A percentile compares a stretch with the other conserved stretches of the same genome.
These are phyloP conservation scores for Coracopsis vasa DNA, from an alignment of 2,113 vertebrate genomes.

Conservation along the genomic window DNA sequence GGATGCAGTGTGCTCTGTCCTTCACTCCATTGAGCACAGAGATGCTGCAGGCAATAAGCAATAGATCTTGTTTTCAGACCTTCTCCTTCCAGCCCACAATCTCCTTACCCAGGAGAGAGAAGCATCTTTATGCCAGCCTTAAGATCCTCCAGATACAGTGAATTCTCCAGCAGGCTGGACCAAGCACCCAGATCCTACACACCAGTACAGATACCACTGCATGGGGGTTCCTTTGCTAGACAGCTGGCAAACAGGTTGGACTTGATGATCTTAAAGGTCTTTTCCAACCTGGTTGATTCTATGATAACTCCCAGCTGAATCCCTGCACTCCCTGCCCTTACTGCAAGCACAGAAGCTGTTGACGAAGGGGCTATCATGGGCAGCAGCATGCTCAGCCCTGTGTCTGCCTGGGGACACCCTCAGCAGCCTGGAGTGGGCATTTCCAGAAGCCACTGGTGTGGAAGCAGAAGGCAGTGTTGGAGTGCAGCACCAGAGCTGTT, in stretches of 20 bases:
- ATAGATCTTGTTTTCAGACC: neutral
- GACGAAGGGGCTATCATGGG: fast-evolving
- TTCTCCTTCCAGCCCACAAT: neutral
- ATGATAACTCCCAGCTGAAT: neutral
- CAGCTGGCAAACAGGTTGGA: neutral
- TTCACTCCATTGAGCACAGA: neutral
- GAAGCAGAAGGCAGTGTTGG: neutral
- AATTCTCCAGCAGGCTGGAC: neutral
- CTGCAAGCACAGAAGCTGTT: neutral
- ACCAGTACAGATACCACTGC: fast-evolving
- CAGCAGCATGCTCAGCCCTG: neutral
- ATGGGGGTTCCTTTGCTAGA: fast-evolving
- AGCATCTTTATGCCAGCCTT: neutral
- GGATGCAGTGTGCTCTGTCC: fast-evolving
- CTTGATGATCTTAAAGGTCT: too few relatives aligned
- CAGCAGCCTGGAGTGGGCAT: fast-evolving
- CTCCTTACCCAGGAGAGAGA: neutral
- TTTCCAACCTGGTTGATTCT: too few relatives aligned
- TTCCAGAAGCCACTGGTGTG: fast-evolving
- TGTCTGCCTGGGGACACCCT: too few relatives aligned
- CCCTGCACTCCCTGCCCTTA: neutral
- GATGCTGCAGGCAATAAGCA: neutral
- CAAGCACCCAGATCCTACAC: neutral
- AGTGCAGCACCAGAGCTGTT: neutral
- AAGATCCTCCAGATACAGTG: neutral